These are phyloP conservation scores for Paramormyrops hopkinsi DNA, from an alignment of 2,797 vertebrate species.

Conservation along the genomic window DNA sequence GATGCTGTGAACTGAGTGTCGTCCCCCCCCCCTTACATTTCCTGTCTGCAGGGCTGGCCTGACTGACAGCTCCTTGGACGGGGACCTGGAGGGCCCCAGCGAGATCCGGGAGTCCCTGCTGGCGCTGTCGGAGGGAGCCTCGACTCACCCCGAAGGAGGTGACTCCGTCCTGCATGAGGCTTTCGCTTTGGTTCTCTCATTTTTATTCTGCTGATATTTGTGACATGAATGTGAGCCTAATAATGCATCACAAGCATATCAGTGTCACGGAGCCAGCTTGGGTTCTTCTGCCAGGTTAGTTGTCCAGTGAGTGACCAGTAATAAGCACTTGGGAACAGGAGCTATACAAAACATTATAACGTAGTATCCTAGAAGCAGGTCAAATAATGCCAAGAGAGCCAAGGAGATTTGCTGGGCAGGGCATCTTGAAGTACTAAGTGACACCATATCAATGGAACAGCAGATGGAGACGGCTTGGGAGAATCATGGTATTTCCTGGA, in stretches of 20 bases:
- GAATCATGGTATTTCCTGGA: background rate
- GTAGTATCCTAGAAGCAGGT: background rate
- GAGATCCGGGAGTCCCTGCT: constrained; percentile 54
- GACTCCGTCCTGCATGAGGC: background rate
- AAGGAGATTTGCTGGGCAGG: background rate
- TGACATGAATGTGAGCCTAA: background rate
- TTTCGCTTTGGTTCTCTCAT: background rate
- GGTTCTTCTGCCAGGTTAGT: background rate
- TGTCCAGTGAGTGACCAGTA: background rate
- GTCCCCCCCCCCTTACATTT: background rate
- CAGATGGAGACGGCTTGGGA: background rate
- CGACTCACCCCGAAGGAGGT: constrained; percentile 73
- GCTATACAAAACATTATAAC: background rate
- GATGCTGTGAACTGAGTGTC: background rate
- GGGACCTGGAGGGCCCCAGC: constrained; percentile 60
- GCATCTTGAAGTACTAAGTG: background rate
- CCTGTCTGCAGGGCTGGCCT: constrained; percentile 42
- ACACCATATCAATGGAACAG: background rate
- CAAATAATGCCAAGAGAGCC: background rate
- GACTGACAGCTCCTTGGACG: constrained; percentile 57
- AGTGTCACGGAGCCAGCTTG: background rate
- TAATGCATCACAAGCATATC: background rate
- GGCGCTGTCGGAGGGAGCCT: constrained; percentile 57
- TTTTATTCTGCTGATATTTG: background rate
- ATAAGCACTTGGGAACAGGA: background rate